Conservation (phyloP, 1,140 invertebrate genomes). For the Diorhabda elongata region DNA sequence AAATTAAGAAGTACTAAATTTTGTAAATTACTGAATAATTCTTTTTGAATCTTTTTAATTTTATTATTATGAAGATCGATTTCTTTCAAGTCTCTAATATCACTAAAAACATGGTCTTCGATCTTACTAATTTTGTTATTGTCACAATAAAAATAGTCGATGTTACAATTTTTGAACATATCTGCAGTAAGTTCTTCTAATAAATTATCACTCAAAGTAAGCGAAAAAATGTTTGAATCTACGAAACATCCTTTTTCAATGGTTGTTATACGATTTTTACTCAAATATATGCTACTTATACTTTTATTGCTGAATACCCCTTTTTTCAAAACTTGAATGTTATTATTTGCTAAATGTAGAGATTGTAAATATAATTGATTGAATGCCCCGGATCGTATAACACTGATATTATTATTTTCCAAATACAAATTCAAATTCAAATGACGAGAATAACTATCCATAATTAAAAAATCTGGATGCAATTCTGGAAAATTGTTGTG, state of each 20-base stretch:
- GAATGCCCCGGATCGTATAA: background rate
- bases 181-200: background rate
- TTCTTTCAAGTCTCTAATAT: background rate
- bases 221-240: background rate
- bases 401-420: background rate
- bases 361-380: background rate
- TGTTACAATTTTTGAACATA: background rate
- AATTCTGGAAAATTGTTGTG: background rate
- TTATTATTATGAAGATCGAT: background rate
- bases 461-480: background rate
- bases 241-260: background rate
- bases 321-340: background rate
- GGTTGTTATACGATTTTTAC: background rate
- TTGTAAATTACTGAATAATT: background rate
- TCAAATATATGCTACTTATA: background rate
- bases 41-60: background rate
- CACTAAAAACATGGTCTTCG: background rate
- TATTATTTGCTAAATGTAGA: background rate
- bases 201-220: background rate
- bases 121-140: background rate
- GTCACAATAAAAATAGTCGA: background rate
- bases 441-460: background rate
- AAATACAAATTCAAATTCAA: background rate
- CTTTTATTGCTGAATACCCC: background rate
- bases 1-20: background rate